Conservation (phyloP, 2,113 vertebrate species). For the Brachyhypopomus gauderio region DNA sequence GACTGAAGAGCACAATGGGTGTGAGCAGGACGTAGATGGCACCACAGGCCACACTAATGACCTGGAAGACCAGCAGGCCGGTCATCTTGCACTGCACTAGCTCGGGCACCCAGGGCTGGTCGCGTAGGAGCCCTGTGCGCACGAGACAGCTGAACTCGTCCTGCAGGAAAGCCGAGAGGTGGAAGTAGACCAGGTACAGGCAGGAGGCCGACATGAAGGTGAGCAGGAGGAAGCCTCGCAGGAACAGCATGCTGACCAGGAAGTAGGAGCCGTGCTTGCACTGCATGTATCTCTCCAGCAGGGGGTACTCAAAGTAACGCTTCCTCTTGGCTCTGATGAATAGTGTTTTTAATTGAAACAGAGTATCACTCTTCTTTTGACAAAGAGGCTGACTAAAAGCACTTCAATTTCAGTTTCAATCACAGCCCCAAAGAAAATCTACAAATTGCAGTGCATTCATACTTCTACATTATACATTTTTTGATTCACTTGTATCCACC, state of each 20-base stretch:
- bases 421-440: background rate
- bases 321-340: slow-evolving; percentile 84
- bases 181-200: slow-evolving; percentile 91
- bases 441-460: background rate
- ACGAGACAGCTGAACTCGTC: slow-evolving; percentile 94
- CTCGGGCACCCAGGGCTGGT: slow-evolving; percentile 73
- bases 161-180: slow-evolving; percentile 86
- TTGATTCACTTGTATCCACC: background rate
- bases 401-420: background rate
- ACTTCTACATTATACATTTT: background rate
- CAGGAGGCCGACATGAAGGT: slow-evolving; percentile 84
- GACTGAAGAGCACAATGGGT: slow-evolving; percentile 84
- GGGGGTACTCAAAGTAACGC: slow-evolving; percentile 93
- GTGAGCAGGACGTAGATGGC: slow-evolving; percentile 82
- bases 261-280: slow-evolving; percentile 89
- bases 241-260: slow-evolving; percentile 84
- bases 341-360: background rate
- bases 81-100: slow-evolving; percentile 90
- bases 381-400: no score
- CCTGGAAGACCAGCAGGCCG: slow-evolving; percentile 86
- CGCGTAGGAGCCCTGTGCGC: slow-evolving; percentile 79
- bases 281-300: slow-evolving; percentile 90
- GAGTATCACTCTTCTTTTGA: background rate
- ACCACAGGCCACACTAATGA: slow-evolving; percentile 83
- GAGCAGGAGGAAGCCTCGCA: slow-evolving; percentile 87